Base-by-base conservation (phyloP, 2,113 vertebrate genomes). In the Pycnonotus jocosus region DNA sequence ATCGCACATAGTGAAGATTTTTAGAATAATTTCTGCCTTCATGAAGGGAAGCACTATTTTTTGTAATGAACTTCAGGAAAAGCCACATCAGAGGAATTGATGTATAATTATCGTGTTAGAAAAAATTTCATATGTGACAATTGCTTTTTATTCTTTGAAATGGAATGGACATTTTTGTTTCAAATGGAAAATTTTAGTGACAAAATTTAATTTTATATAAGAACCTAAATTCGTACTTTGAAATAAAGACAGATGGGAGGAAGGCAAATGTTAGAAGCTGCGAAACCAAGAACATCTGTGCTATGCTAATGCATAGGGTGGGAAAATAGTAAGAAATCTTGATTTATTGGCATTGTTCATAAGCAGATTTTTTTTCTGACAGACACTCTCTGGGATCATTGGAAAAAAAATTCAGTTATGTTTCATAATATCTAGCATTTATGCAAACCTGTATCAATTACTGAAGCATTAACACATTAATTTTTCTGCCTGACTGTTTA, bases 121-220 rank as follows among this genome's bases (percentile, higher is more conserved):
- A 13, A 4, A n/a, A 58, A 68, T 42, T 6, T 50, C 6, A 15
- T 35, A 13, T 0, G 1, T 33, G 66, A 27, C 4, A 3, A 16
- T 25, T 16, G 9, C 6, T 57, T 81, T 72, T 89, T 57, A 40
- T 42, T 57, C 58, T 35, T 70, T 27, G 20, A 84, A 74, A 66
- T 27, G n/a, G 24, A 76, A 80, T 17, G 4, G 16, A 27, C 6
- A 8, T 58, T 87, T 85, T 70, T 4, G 5, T 22, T 85, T 58
- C 13, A 78, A 77, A 66, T 42, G 3, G 9, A 84, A 87, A 74
- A 54, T 25, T 44, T 53, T 19, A 18, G 2, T 66, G 35, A 22
- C 2, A 64, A 64, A 64, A 54, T 19, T 40, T 77, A 5, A 12
- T 84, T 85, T 86, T 62, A 9, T 21, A 42, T 23, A n/a, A 40